Base-by-base conservation (phyloP, 2,113 vertebrate species). In the Macquaria australasica region DNA sequence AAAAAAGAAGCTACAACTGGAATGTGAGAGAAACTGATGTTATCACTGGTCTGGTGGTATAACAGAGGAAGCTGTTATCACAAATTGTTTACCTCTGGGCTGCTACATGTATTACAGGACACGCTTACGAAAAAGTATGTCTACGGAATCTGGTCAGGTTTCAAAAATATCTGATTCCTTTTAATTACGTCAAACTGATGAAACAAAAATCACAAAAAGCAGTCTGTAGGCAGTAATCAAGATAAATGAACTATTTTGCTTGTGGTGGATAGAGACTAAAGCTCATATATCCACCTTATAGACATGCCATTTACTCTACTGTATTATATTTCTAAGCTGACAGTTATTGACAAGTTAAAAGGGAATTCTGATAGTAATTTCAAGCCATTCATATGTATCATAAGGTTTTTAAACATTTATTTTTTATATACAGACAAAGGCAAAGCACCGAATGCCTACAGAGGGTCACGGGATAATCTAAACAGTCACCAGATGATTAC, bases 61-160 rank as follows among this genome's bases (percentile, higher is more conserved):
- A 51, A 77, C 21, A 66, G 45, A 86, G 85, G 80, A 89, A 87
- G 86, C 73, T 68, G 63, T 59, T 50, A 58, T 67, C 28, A 50
- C 15, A 83, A 18, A 34, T 43, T 21, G 20, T 82, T 71, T 85
- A 71, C 56, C 50, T 41, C 48, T 69, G 56, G 64, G 75, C 73
- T 63, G 60, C 56, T 28, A 10, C 28, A 80, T 69, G 34, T 43
- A 43, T 25, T 81, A 51, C 28, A 76, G 55, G 11, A 28, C 8
- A 6, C 18, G 53, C 10, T 51, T 25, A 48, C 3, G 8, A 56
- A 72, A 62, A 73, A 79, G 25, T 18, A 14, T 58, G 77, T 80
- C 56, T 53, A 70, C 15, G 62, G 51, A 73, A 55, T 66, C 64
- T 55, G 66, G 25, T 39, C 23, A 5, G 28, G 60, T 79, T 45